Conservation (phyloP, 2,888 invertebrate species). For the Macrosiphum euphorbiae region DNA sequence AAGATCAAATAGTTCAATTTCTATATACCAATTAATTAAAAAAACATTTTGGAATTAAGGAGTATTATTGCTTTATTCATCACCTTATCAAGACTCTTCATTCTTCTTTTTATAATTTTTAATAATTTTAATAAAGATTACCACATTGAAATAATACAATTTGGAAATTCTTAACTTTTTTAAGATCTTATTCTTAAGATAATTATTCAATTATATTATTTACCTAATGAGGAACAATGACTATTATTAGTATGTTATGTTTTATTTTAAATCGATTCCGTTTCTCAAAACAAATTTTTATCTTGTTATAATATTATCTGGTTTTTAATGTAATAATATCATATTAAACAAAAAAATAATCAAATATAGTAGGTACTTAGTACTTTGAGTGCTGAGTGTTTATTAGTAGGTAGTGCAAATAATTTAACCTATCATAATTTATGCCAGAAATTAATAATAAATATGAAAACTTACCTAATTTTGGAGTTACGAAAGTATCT, state of each 20-base stretch:
- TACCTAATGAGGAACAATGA: background rate
- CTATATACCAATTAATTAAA: background rate
- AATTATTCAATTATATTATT: background rate
- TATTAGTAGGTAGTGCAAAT: too few relatives aligned
- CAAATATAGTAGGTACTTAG: too few relatives aligned
- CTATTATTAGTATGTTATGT: too few relatives aligned
- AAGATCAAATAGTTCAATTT: background rate
- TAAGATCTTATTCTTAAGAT: background rate
- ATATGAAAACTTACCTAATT: constrained; percentile 36
- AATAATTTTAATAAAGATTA: background rate
- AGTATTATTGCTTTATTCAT: background rate
- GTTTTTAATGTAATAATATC: too few relatives aligned
- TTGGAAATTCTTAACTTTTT: background rate
- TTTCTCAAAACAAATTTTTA: too few relatives aligned
- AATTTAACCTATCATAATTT: background rate
- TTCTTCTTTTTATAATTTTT: background rate
- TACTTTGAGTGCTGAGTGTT: too few relatives aligned
- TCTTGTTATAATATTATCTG: too few relatives aligned
- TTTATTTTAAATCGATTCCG: too few relatives aligned
- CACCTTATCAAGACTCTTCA: background rate
- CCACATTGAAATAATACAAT: background rate
- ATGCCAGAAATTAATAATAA: background rate
- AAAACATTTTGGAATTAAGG: background rate
- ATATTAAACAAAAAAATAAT: too few relatives aligned
- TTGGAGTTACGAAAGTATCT: constrained; percentile 37